A percentile compares a stretch with the other conserved stretches of the same genome.
Evolutionary conservation across 2,797 vertebrate genomes (phyloP).

Genomic region (Tarsius wallacei): DNA sequence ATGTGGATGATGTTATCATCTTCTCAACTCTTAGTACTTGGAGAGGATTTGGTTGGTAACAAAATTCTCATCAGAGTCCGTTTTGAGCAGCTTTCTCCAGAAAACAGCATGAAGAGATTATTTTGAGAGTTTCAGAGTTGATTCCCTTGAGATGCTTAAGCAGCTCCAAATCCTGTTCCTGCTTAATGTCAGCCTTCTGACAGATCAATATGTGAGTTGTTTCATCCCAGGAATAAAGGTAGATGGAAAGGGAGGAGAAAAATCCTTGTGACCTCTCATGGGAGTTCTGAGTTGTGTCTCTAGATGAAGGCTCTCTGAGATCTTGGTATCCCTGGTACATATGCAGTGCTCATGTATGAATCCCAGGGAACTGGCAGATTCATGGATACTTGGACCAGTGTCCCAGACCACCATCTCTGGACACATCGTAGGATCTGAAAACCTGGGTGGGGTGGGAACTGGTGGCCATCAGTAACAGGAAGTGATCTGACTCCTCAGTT

Average conservation of each 20-base stretch:
- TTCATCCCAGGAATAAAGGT: slow-evolving; percentile 21
- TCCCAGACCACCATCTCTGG: background rate
- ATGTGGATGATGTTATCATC: slow-evolving; percentile 40
- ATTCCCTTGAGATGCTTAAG: slow-evolving; percentile 71
- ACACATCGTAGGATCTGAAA: background rate
- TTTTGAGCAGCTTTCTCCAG: slow-evolving; percentile 19
- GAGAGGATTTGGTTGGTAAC: slow-evolving; percentile 58
- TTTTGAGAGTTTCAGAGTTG: slow-evolving; percentile 56
- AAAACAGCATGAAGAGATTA: slow-evolving; percentile 62
- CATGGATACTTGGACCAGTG: background rate
- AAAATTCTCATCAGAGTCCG: slow-evolving; percentile 14
- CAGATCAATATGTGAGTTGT: background rate
- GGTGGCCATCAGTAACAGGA: background rate
- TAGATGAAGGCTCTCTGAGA: background rate
- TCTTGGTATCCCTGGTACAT: background rate
- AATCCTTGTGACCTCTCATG: background rate
- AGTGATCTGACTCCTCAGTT: background rate
- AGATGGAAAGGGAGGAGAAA: background rate
- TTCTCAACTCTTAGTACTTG: slow-evolving; percentile 50
- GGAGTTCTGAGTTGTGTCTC: background rate
- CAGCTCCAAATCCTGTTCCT: slow-evolving; percentile 48
- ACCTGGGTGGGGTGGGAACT: background rate
- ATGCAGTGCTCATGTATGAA: background rate
- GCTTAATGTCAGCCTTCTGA: slow-evolving; percentile 53
- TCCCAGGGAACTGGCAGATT: background rate